Evolutionary conservation across 2,113 vertebrate species (phyloP).

Genomic region (Thymallus thymallus): DNA sequence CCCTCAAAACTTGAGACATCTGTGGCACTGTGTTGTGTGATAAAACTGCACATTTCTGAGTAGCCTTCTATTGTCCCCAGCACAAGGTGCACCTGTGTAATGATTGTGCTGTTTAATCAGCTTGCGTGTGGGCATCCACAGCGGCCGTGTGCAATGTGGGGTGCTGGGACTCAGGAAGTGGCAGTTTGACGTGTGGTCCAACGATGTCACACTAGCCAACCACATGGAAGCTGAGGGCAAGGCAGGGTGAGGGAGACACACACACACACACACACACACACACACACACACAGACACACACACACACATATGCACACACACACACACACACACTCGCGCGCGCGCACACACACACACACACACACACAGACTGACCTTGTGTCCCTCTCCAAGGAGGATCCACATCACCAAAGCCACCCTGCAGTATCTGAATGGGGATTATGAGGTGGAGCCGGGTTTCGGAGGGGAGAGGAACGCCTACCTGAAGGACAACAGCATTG

Average conservation of each 20-base stretch:
- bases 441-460: conserved; percentile 91
- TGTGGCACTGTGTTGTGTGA: too few species aligned
- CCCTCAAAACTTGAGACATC: too few species aligned
- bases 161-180: conserved; percentile 94
- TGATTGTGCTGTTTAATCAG: too few species aligned
- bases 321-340: too few species aligned
- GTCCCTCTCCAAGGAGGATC: conserved; percentile 77
- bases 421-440: conserved; percentile 94
- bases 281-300: not conserved
- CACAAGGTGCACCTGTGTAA: too few species aligned
- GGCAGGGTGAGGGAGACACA: conserved; percentile 80
- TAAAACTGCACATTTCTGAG: too few species aligned
- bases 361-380: not conserved
- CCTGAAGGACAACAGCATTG: conserved; percentile 94
- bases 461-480: conserved; percentile 93
- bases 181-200: conserved; percentile 98
- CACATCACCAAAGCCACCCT: conserved; percentile 94
- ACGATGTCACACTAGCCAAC: conserved; percentile 93
- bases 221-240: conserved; percentile 96
- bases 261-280: too few species aligned
- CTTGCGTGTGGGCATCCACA: conserved; percentile 94
- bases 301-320: too few species aligned
- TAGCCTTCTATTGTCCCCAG: too few species aligned
- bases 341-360: not conserved
- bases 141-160: conserved; percentile 91